A percentile compares a stretch with the other conserved stretches of the same genome.
Conservation (phyloP, 2,113 vertebrate genomes). For the Candoia aspera region DNA sequence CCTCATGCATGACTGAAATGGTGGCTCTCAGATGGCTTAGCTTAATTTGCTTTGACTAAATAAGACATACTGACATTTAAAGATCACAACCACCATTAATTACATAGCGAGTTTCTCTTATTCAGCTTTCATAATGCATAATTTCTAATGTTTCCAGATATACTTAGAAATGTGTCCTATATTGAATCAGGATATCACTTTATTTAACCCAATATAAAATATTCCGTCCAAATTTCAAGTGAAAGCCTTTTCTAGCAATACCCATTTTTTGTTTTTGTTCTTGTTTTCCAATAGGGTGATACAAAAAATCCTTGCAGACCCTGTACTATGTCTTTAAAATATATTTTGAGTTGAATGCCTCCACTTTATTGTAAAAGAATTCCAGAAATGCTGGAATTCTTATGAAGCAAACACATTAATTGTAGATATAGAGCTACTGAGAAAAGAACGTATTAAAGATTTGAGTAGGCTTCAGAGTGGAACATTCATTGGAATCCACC, state of each 20-base stretch:
- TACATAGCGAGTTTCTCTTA: not conserved
- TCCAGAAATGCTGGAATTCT: not conserved
- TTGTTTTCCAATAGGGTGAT: not conserved
- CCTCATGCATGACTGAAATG: not conserved
- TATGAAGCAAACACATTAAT: not conserved
- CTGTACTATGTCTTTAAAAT: not conserved
- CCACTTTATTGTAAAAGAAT: not conserved
- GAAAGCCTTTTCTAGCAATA: not conserved
- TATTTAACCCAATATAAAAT: not conserved
- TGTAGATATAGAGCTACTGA: not conserved
- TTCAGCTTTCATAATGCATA: not conserved
- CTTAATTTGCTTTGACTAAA: not conserved
- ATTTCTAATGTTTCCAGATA: not conserved
- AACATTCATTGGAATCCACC: not conserved
- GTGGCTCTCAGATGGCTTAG: not conserved
- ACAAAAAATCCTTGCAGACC: not conserved
- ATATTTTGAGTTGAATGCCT: not conserved
- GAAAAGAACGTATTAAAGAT: not conserved
- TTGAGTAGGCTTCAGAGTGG: not conserved
- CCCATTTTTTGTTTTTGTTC: not conserved
- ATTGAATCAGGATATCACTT: not conserved
- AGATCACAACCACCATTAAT: not conserved
- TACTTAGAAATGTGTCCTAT: too few species aligned
- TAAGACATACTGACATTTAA: not conserved
- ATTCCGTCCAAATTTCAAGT: not conserved